Base-by-base conservation (phyloP, 23 tunicate genomes). In the Phallusia fumigata region DNA sequence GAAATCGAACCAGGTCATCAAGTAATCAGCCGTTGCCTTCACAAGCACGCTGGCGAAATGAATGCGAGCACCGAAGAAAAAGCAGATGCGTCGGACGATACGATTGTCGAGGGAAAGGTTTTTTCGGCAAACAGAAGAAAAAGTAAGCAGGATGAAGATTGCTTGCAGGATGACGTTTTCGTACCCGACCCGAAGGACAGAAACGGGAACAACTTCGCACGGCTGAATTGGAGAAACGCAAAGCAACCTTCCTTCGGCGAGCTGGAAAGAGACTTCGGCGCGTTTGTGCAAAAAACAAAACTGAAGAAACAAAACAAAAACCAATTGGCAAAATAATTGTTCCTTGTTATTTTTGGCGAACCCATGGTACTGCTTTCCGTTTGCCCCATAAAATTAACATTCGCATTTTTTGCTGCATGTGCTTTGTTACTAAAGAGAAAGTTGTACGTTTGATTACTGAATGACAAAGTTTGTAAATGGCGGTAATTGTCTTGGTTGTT, bases 191-290 rank as follows among this genome's bases (percentile, higher is more conserved):
- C 69, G 16, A 22, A 24, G 13, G 69, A 58, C 28, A 58, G 69
- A 58, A 58, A 58, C 16, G 69, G 28, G 13, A 58, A 58, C 69
- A 22, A 24, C 26, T 58, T 58, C 16, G 28, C 69, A 33, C 3
- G 33, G 10, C 45, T 30, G 22, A 24, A 74, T 24, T 19, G 22
- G 22, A 74, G 30, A 33, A 33, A 32, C 19, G 35, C 77, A 8
- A 74, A 74, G 35, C 77, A 74, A 31, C 77, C 77, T 10, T 74
- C 77, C 5, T 74, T 74, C 77, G 77, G 77, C 2, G 77, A 74
- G 36, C 22, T 74, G 13, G 77, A 74, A 33, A 30, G 77, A 19
- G 77, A 74, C 16, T 74, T 74, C 40, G 40, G 40, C 34, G 40
- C 36, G 30, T 74, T 74, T 74, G 77, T 74, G 77, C 36, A 32